Conservation (phyloP, 2,113 vertebrate species). For the Isurus oxyrinchus region DNA sequence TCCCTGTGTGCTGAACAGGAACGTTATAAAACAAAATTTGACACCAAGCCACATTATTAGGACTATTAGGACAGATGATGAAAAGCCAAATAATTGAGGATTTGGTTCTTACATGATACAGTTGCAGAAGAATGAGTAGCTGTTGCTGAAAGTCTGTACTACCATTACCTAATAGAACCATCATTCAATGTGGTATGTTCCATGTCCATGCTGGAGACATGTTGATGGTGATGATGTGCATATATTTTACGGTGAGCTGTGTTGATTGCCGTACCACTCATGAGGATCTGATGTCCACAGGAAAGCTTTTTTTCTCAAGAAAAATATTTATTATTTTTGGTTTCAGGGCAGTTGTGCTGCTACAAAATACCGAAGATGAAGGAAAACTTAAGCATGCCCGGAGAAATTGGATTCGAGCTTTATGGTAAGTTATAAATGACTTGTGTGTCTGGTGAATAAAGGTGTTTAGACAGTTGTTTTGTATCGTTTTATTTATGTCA, state of each 20-base stretch:
- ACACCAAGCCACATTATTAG: too few relatives aligned
- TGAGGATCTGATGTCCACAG: not conserved
- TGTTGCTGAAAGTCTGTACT: not conserved
- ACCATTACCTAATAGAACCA: not conserved
- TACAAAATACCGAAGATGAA: conserved; percentile 58
- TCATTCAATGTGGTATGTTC: not conserved
- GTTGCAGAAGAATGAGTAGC: not conserved
- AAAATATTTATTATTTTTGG: not conserved
- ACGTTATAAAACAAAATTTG: too few relatives aligned
- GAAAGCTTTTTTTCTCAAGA: not conserved
- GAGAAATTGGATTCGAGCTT: conserved; percentile 73
- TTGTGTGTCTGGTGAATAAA: not conserved
- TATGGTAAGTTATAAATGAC: conserved; percentile 71
- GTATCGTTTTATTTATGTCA: not conserved
- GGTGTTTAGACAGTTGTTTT: not conserved
- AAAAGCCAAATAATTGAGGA: not conserved
- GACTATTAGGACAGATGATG: too few relatives aligned
- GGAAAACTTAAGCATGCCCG: conserved; percentile 63
- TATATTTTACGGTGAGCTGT: not conserved
- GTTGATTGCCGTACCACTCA: not conserved
- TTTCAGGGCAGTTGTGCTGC: conserved; percentile 68
- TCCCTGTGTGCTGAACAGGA: too few relatives aligned
- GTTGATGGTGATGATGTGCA: not conserved
- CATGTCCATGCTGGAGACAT: not conserved
- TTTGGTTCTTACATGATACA: not conserved